phyloP scores from a whole-genome alignment of 2,888 invertebrate species.

The Acleris emargana region DNA sequence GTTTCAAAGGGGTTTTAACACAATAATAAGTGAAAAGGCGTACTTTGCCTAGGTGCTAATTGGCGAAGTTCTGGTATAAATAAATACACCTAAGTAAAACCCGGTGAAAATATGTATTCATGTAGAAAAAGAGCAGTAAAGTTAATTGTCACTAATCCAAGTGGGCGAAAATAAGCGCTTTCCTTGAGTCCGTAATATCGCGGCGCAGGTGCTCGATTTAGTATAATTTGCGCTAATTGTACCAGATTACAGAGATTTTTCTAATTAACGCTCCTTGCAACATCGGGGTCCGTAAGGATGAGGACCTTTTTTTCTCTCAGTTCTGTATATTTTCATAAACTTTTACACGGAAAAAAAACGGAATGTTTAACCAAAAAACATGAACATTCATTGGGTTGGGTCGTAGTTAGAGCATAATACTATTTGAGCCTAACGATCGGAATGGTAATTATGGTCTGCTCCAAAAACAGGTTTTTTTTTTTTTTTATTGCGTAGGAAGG shows the following conservation, averaged over 20 bases:
- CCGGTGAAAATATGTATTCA: not conserved
- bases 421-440: too few relatives aligned
- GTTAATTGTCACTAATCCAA: conserved; percentile 10
- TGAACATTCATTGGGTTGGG: too few relatives aligned
- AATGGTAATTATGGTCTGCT: too few relatives aligned
- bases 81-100: not conserved
- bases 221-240: conserved; percentile 75
- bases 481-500: too few relatives aligned
- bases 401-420: too few relatives aligned
- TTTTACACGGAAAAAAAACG: too few relatives aligned
- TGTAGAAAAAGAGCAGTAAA: not conserved
- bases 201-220: conserved; percentile 67
- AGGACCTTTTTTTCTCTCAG: not conserved
- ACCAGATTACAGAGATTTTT: conserved; percentile 69
- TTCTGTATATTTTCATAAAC: not conserved
- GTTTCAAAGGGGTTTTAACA: too few relatives aligned
- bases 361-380: too few relatives aligned
- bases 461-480: too few relatives aligned
- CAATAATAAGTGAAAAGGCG: too few relatives aligned
- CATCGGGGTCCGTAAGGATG: not conserved
- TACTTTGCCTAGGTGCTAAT: too few relatives aligned
- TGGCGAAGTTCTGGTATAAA: too few relatives aligned
- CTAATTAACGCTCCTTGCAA: conserved; percentile 57
- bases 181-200: conserved; percentile 14
- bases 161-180: conserved; percentile 8